phyloP scores from a whole-genome alignment of 2,113 vertebrate species.

The Climacteris rufus region DNA sequence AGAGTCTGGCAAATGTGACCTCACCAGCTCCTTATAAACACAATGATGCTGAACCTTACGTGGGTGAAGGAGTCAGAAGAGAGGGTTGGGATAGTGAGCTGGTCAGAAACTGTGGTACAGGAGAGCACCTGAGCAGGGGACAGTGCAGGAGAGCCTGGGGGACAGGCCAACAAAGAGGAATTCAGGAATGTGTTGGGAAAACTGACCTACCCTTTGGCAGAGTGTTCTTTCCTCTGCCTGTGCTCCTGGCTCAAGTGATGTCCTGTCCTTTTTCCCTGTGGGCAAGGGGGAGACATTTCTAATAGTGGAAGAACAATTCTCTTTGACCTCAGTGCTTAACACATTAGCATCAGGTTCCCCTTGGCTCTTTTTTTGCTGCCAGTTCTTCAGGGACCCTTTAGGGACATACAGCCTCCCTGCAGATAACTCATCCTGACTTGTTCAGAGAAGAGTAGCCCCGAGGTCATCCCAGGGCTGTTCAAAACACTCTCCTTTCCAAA shows the following conservation, averaged over 20 bases:
- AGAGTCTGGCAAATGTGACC: not conserved
- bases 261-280: not conserved
- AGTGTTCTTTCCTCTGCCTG: not conserved
- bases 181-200: not conserved
- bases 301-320: not conserved
- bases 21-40: not conserved
- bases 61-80: not conserved
- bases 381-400: not conserved
- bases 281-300: not conserved
- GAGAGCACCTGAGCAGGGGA: not conserved
- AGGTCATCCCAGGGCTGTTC: not conserved
- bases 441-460: not conserved
- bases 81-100: not conserved
- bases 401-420: not conserved
- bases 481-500: not conserved
- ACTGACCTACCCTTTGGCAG: not conserved
- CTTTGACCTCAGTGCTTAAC: not conserved
- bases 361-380: not conserved
- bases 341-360: not conserved
- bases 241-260: not conserved
- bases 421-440: not conserved
- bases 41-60: not conserved
- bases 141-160: not conserved
- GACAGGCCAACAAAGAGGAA: not conserved
- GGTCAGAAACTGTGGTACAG: not conserved